Evolutionary conservation across 1,140 invertebrate species (phyloP), one percentile per base, ranked within the genome.

Genomic region (Schmidtea mediterranea): DNA sequence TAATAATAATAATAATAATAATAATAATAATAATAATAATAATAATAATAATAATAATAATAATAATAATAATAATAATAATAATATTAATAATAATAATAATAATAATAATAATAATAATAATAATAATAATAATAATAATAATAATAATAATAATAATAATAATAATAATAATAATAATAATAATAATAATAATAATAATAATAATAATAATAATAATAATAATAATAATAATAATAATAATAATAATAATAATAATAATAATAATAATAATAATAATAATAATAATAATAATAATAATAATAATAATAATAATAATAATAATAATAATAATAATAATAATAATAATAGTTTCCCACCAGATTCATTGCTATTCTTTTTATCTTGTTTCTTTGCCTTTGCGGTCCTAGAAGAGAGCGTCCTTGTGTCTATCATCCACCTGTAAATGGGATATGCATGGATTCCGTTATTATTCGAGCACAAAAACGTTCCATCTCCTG

Each of bases 261-360:
- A 45, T 45, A 45, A 22, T 45, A 45, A 22, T 45, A 45, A 22
- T 45, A 45, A 22, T 45, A 45, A 22, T 45, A 22, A 45, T 16
- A 19, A 45, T 22, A 19, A 45, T 22, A 22, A 22, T 22, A 19
- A 16, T 32, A 32, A 32, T 32, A 32, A 32, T 32, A 32, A 32
- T 32, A 32, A 32, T 32, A 45, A 22, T 16, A 16, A 22, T 45
- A 45, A 22, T 45, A 45, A 22, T 45, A 45, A 22, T 45, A 45
- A 22, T 45, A 45, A 22, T 45, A 21, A 22, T 45, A 22, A 22
- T 22, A 45, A 22, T 22, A 45, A 22, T 22, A 45, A 22, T 22
- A 45, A 22, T 22, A 45, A 3, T 45, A 45, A 45, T 45, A 45
- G 22, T 21, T 19, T 19, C 26, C 10, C 3, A 32, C 26, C 26